Evolutionary conservation across 2,113 vertebrate genomes (phyloP).

Genomic region (Sturnira hondurensis): DNA sequence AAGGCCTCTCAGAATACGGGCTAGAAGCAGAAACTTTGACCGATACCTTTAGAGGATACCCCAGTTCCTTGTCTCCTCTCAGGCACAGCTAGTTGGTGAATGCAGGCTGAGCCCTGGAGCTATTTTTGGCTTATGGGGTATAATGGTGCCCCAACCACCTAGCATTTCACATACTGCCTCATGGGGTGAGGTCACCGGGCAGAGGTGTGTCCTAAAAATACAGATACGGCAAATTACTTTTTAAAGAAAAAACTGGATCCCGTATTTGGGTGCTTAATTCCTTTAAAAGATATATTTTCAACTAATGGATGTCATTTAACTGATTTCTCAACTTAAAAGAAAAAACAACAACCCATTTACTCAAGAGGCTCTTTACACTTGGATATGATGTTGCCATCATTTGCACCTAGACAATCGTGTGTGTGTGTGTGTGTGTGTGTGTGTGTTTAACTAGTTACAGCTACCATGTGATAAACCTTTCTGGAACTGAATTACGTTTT

Average conservation of each 20-base stretch:
- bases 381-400: not conserved
- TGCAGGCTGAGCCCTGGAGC: not conserved
- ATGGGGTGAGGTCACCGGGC: not conserved
- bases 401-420: not conserved
- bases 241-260: not conserved
- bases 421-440: not conserved
- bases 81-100: not conserved
- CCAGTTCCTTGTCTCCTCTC: not conserved
- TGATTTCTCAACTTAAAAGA: not conserved
- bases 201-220: conserved; percentile 7
- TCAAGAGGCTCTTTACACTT: not conserved
- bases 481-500: conserved; percentile 8
- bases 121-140: not conserved
- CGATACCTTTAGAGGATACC: not conserved
- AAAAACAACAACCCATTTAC: not conserved
- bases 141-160: not conserved
- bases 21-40: not conserved
- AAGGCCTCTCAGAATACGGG: not conserved
- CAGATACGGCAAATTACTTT: not conserved
- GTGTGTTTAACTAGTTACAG: not conserved
- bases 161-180: not conserved
- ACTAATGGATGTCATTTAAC: not conserved
- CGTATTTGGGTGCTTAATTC: not conserved
- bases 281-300: conserved; percentile 2
- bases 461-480: not conserved